Evolutionary conservation across 2,797 vertebrate species (phyloP).

Genomic region (Lagocephalus sceleratus): DNA sequence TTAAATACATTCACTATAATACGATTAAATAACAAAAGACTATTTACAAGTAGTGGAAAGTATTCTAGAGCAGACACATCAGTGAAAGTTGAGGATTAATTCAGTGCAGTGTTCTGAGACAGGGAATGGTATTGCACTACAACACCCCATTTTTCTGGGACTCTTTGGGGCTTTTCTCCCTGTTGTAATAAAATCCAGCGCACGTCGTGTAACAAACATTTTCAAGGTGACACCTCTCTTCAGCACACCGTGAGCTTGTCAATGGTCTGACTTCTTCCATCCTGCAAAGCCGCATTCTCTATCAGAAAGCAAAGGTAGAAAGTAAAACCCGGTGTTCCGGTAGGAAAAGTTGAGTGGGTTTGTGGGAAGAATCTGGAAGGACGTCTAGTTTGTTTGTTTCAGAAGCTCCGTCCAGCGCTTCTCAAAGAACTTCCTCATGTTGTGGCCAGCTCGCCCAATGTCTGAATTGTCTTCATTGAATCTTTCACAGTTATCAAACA

Average conservation of each 20-base stretch:
- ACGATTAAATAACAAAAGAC: slow-evolving; percentile 98
- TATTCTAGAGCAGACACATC: slow-evolving; percentile 88
- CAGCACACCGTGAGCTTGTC: slow-evolving; percentile 49
- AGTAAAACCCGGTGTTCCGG: slow-evolving; percentile 56
- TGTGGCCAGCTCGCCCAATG: slow-evolving; percentile 96
- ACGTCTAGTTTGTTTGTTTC: slow-evolving; percentile 88
- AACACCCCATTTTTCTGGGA: slow-evolving; percentile 91
- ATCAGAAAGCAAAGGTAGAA: slow-evolving; percentile 40
- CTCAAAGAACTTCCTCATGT: slow-evolving; percentile 99
- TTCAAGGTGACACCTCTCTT: slow-evolving; percentile 50
- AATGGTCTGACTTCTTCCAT: slow-evolving; percentile 49
- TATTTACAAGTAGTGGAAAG: slow-evolving; percentile 99
- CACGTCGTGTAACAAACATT: slow-evolving; percentile 65
- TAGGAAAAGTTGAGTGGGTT: slow-evolving; percentile 52
- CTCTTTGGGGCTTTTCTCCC: slow-evolving; percentile 96
- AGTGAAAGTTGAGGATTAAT: slow-evolving; percentile 96
- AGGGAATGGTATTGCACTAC: slow-evolving; percentile 98
- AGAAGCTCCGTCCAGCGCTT: slow-evolving; percentile 98
- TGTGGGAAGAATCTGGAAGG: slow-evolving; percentile 38
- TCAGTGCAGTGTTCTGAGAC: slow-evolving; percentile 94
- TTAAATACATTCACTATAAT: slow-evolving; percentile 99
- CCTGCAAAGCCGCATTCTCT: slow-evolving; percentile 53
- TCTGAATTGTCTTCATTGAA: slow-evolving; percentile 99
- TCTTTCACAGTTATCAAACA: slow-evolving; percentile 99
- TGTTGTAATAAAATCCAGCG: slow-evolving; percentile 90